Evolutionary conservation across 2,797 vertebrate genomes (phyloP).

Genomic region (Platyrinchus mystaceus): DNA sequence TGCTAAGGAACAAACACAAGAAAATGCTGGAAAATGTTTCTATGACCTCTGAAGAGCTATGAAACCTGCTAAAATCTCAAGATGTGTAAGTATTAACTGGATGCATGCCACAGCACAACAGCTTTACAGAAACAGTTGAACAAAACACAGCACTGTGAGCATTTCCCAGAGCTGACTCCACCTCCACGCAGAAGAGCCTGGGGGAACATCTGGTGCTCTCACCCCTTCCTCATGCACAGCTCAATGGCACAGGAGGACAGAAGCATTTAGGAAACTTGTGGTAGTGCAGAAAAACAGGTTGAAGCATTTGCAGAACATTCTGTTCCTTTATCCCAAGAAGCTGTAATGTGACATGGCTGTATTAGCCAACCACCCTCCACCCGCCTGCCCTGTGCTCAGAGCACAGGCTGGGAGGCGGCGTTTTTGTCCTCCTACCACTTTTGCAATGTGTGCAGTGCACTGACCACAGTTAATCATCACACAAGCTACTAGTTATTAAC

Average conservation of each 20-base stretch:
- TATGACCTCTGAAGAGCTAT: neutral
- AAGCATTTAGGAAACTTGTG: neutral
- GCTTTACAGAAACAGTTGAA: neutral
- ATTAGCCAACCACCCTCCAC: neutral
- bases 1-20: neutral
- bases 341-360: neutral
- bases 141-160: neutral
- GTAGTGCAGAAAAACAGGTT: neutral
- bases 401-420: neutral
- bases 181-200: neutral
- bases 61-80: neutral
- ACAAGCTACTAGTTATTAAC: neutral
- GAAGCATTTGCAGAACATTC: neutral
- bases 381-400: neutral
- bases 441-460: neutral
- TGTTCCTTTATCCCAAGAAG: neutral
- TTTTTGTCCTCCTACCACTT: neutral
- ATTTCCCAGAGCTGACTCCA: neutral
- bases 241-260: neutral
- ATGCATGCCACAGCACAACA: neutral
- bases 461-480: conserved; percentile 21
- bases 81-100: neutral
- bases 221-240: neutral
- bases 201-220: neutral
- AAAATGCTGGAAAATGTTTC: neutral